A percentile compares a stretch with the other conserved stretches of the same genome.
These are phyloP conservation scores for Oostethus manadensis DNA, from an alignment of 2,113 vertebrate species.

Conservation along the genomic window DNA sequence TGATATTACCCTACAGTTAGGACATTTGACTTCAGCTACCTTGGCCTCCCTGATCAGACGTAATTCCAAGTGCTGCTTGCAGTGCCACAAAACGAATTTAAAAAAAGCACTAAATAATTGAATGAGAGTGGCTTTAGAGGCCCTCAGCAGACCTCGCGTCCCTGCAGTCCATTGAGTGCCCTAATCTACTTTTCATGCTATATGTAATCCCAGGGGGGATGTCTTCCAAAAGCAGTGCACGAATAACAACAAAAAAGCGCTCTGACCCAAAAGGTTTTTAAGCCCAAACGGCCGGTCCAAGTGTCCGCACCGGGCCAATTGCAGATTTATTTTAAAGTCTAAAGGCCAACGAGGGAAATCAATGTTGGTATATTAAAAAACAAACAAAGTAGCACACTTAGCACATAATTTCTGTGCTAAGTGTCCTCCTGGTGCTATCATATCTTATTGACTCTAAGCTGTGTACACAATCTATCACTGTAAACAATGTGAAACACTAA, in stretches of 20 bases:
- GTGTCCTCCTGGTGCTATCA: conserved; percentile 1
- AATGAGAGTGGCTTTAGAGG: conserved; percentile 7
- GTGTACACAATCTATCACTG: conserved; percentile 1
- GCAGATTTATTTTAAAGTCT: conserved; percentile 52
- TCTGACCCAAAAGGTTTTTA: conserved; percentile 1
- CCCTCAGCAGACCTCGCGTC: conserved; percentile 35
- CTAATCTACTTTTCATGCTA: conserved; percentile 60
- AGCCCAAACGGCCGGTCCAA: conserved; percentile 44
- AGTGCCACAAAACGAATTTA: too few species aligned
- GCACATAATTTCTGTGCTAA: conserved; percentile 3
- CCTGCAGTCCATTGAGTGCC: conserved; percentile 40
- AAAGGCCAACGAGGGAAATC: conserved; percentile 56
- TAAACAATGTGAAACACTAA: conserved; percentile 1
- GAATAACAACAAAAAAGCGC: conserved; percentile 59
- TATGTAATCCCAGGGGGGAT: conserved; percentile 51
- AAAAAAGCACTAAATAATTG: neutral
- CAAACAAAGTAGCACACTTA: conserved; percentile 1
- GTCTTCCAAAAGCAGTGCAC: conserved; percentile 49
- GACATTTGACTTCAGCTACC: too few species aligned
- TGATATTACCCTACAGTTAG: too few species aligned
- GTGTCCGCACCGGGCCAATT: conserved; percentile 47
- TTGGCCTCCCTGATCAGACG: too few species aligned
- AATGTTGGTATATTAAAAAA: conserved; percentile 39
- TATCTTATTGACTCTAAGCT: conserved; percentile 1
- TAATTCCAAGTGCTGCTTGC: too few species aligned